A percentile compares a stretch with the other conserved stretches of the same genome.
These are phyloP conservation scores for Actinernus sp. DNA, from an alignment of 92 coral and sea anemone species.

Conservation along the genomic window DNA sequence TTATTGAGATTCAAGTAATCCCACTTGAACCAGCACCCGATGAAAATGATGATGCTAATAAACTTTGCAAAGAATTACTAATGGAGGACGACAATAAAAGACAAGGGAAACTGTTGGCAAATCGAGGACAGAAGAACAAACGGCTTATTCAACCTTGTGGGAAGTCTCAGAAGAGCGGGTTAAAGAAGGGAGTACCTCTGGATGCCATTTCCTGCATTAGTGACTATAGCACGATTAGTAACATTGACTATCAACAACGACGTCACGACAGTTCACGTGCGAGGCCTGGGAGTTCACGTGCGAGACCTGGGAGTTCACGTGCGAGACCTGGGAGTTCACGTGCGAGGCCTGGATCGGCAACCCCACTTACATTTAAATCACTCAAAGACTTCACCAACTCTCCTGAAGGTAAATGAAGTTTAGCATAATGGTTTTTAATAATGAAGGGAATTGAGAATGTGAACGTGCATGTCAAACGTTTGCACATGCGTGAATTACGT, in stretches of 20 bases:
- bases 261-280: constrained; percentile 5
- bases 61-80: background rate
- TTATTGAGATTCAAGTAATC: constrained; percentile 82
- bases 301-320: constrained; percentile 5
- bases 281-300: constrained; percentile 7
- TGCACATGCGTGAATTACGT: background rate
- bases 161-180: constrained; percentile 18
- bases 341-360: constrained; percentile 49
- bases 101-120: constrained; percentile 52
- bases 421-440: background rate
- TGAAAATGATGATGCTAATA: constrained; percentile 11
- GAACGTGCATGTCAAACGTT: no score
- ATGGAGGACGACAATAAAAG: constrained; percentile 4
- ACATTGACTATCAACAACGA: constrained; percentile 65
- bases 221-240: constrained; percentile 80
- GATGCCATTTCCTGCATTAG: constrained; percentile 90
- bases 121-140: constrained; percentile 56
- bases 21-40: constrained; percentile 41
- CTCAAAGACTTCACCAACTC: constrained; percentile 97
- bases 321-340: constrained; percentile 6
- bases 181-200: constrained; percentile 64
- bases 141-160: constrained; percentile 26
- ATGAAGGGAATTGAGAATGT: background rate
- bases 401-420: constrained; percentile 98
- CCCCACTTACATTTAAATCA: constrained; percentile 83